Evolutionary conservation across 1,140 invertebrate genomes (phyloP).

Genomic region (Ctenoplectra terminalis): DNA sequence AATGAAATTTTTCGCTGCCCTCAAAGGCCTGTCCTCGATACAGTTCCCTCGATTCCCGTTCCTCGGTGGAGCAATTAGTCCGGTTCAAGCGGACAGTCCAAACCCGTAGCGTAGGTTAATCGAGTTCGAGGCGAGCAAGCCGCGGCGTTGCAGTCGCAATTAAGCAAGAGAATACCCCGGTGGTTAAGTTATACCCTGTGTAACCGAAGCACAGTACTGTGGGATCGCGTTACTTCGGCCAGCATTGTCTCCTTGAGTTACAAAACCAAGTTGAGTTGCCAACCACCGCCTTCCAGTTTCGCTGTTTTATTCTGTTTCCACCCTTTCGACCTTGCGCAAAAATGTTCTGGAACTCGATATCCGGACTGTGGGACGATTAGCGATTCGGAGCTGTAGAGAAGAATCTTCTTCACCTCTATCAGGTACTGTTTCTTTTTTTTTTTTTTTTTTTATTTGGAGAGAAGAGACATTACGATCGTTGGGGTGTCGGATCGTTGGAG

Average conservation of each 20-base stretch:
- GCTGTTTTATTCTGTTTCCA: constrained; percentile 11
- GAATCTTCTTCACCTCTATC: too few relatives aligned
- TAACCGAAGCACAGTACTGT: constrained; percentile 72
- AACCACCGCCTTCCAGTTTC: constrained; percentile 47
- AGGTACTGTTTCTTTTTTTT: too few relatives aligned
- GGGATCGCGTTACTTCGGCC: constrained; percentile 72
- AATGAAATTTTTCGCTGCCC: background rate
- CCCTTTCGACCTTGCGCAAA: background rate
- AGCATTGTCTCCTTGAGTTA: constrained; percentile 80
- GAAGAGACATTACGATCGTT: too few relatives aligned
- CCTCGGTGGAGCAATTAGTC: constrained; percentile 8
- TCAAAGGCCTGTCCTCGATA: background rate
- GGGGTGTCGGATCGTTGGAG: too few relatives aligned
- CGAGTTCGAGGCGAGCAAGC: constrained; percentile 50
- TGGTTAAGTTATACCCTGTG: constrained; percentile 73
- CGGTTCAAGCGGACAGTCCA: constrained; percentile 3
- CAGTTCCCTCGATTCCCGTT: background rate
- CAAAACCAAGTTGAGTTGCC: constrained; percentile 72
- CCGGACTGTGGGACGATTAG: too few relatives aligned
- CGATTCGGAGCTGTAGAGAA: too few relatives aligned
- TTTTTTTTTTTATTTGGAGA: too few relatives aligned
- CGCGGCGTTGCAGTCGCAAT: constrained; percentile 59
- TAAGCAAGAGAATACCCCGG: constrained; percentile 53
- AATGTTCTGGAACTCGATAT: constrained; percentile 15
- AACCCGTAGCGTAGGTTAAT: constrained; percentile 18